Conservation (phyloP, 2,888 invertebrate species). For the Drosophila paranaensis region DNA sequence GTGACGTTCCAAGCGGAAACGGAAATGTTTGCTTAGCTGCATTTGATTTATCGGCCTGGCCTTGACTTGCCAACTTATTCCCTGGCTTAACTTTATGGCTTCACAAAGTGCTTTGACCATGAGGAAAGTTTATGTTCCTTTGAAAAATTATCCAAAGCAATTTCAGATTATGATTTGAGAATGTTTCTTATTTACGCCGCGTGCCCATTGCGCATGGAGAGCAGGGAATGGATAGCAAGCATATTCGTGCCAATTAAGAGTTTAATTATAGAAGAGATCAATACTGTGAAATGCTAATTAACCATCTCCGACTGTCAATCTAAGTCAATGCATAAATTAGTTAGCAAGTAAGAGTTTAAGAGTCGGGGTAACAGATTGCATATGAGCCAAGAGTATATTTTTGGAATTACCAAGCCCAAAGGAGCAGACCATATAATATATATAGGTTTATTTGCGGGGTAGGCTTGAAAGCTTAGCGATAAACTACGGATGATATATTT, state of each 20-base stretch:
- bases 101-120: conserved; percentile 21
- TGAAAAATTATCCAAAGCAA: background rate
- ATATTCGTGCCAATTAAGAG: background rate
- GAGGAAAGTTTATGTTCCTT: conserved; percentile 3
- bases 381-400: background rate
- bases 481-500: too few species aligned
- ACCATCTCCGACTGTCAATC: background rate
- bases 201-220: background rate
- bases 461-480: too few species aligned
- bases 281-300: background rate
- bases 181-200: background rate
- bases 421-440: background rate
- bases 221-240: background rate
- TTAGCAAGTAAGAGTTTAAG: background rate
- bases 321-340: background rate
- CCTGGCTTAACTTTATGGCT: conserved; percentile 10
- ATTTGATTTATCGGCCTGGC: conserved; percentile 17
- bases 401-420: background rate
- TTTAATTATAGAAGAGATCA: background rate
- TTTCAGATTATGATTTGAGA: conserved; percentile 1
- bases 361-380: background rate
- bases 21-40: conserved; percentile 56
- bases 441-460: background rate
- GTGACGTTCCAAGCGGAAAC: conserved; percentile 27
- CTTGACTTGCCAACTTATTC: conserved; percentile 14